Percentiles rank a stretch among this genome's conserved stretches.
Evolutionary conservation across 1,140 invertebrate species (phyloP).

Genomic region (Araneus ventricosus): DNA sequence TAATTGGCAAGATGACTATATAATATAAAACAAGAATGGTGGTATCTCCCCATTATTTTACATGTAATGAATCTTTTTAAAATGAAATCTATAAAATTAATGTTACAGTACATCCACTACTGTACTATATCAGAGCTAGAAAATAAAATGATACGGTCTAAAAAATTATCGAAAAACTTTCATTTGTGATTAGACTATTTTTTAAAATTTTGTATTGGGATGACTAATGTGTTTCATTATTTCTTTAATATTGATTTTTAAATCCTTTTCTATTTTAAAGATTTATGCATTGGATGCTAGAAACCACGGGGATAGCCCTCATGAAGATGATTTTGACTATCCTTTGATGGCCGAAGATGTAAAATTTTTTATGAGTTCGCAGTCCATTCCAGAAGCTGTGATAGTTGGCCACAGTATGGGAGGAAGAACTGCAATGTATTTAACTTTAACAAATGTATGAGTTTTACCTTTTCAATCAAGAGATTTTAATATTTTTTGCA

Average conservation of each 20-base stretch:
- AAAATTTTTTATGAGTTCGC: slow-evolving; percentile 83
- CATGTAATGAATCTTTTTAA: no score
- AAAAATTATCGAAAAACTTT: no score
- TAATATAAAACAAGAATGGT: no score
- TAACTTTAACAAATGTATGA: slow-evolving; percentile 85
- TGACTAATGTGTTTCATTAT: no score
- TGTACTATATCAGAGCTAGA: no score
- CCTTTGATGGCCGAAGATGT: slow-evolving; percentile 87
- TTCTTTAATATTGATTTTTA: not conserved
- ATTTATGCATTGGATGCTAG: slow-evolving; percentile 91
- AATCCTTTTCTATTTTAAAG: slow-evolving; percentile 78
- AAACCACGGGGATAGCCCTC: slow-evolving; percentile 95
- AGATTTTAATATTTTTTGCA: not conserved
- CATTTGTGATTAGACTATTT: no score
- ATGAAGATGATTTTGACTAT: slow-evolving; percentile 87
- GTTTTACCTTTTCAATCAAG: not conserved
- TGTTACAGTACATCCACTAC: no score
- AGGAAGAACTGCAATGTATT: slow-evolving; percentile 89
- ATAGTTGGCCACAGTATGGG: slow-evolving; percentile 96
- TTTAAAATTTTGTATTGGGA: no score
- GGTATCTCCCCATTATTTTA: no score
- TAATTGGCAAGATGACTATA: no score
- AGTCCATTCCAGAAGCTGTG: slow-evolving; percentile 84
- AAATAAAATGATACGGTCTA: no score
- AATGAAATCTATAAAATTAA: no score